phyloP scores from a whole-genome alignment of 2,797 vertebrate genomes.

The Danio jaintianensis region DNA sequence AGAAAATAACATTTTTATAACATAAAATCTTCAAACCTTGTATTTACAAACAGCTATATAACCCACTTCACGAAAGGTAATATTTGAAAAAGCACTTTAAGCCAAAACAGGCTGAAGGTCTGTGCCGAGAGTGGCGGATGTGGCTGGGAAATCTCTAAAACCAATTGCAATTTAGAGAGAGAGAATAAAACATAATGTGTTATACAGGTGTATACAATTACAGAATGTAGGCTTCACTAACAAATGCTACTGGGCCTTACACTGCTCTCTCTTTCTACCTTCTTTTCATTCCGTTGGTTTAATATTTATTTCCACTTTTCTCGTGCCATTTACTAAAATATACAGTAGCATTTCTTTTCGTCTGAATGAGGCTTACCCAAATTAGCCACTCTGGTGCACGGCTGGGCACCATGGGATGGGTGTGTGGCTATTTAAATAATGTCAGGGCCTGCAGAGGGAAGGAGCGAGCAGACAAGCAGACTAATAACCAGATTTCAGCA shows the following conservation, averaged over 20 bases:
- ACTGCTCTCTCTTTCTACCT: background rate
- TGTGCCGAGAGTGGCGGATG: background rate
- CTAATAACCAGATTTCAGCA: slow-evolving; percentile 74
- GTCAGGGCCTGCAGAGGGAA: slow-evolving; percentile 72
- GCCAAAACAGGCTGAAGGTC: background rate
- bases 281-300: slow-evolving; percentile 8
- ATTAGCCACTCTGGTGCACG: slow-evolving; percentile 64
- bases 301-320: background rate
- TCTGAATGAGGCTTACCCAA: slow-evolving; percentile 67
- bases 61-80: too few species aligned
- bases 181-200: background rate
- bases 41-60: too few species aligned
- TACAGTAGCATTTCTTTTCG: slow-evolving; percentile 64
- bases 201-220: background rate
- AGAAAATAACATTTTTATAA: too few species aligned
- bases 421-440: slow-evolving; percentile 75
- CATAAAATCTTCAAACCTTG: too few species aligned
- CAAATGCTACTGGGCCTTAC: background rate
- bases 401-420: slow-evolving; percentile 64
- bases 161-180: background rate
- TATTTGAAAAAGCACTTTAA: background rate
- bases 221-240: background rate
- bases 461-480: slow-evolving; percentile 71
- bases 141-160: slow-evolving; percentile 1
- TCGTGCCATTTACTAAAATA: slow-evolving; percentile 55